Evolutionary conservation across 2,888 invertebrate species (phyloP).

Genomic region (Rhodophaea formosa): DNA sequence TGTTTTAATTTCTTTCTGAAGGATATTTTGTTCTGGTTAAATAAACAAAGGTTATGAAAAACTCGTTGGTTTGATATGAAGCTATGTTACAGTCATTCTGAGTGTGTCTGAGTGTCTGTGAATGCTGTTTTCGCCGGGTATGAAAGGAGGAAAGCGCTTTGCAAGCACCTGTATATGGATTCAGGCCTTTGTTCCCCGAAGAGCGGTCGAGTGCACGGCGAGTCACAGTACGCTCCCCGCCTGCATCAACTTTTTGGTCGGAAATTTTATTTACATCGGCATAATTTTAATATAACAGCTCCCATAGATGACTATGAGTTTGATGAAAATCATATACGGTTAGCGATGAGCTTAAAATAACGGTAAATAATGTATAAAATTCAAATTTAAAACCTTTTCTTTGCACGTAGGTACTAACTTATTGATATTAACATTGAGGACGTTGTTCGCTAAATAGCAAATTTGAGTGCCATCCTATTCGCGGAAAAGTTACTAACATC

Average conservation of each 20-base stretch:
- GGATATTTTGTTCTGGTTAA: neutral
- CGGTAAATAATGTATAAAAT: too few species aligned
- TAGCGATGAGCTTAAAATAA: too few species aligned
- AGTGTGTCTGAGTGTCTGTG: slow-evolving; percentile 49
- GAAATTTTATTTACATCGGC: neutral
- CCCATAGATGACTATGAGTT: too few species aligned
- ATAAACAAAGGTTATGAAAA: neutral
- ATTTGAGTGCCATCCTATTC: neutral
- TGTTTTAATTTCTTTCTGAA: neutral
- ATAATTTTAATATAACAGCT: too few species aligned
- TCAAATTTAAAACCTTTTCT: too few species aligned
- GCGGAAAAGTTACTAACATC: slow-evolving; percentile 19
- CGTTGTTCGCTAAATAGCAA: too few species aligned
- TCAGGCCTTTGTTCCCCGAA: slow-evolving; percentile 58
- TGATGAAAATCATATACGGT: too few species aligned
- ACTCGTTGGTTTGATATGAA: slow-evolving; percentile 33
- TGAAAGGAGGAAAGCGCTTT: slow-evolving; percentile 56
- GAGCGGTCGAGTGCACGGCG: slow-evolving; percentile 45
- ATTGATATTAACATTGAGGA: too few species aligned
- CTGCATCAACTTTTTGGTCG: slow-evolving; percentile 27
- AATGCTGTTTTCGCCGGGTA: slow-evolving; percentile 56
- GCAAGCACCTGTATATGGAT: slow-evolving; percentile 53
- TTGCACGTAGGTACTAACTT: too few species aligned
- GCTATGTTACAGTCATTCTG: slow-evolving; percentile 49
- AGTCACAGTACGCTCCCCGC: slow-evolving; percentile 28